A percentile compares a stretch with the other conserved stretches of the same genome.
Conservation (phyloP, 2,113 vertebrate genomes). For the Corvus moneduloides region DNA sequence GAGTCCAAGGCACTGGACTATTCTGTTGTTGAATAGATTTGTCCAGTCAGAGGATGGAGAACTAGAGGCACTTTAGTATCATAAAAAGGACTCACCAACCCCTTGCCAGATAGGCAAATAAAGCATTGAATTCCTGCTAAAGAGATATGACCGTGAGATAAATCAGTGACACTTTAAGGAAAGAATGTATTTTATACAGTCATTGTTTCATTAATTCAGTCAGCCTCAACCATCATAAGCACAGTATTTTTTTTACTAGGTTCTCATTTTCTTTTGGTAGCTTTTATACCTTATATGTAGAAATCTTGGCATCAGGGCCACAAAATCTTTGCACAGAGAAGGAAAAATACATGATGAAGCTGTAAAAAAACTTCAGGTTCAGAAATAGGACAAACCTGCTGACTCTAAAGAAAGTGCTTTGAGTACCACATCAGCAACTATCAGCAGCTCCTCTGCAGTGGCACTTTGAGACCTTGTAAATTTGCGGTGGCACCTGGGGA, state of each 20-base stretch:
- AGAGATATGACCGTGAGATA: neutral
- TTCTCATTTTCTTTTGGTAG: neutral
- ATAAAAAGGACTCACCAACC: neutral
- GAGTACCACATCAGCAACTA: neutral
- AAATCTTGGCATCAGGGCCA: neutral
- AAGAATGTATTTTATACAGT: neutral
- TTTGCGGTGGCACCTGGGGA: neutral
- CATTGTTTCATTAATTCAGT: neutral
- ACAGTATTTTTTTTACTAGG: neutral
- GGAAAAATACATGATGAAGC: neutral
- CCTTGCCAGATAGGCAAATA: neutral
- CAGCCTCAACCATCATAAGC: neutral
- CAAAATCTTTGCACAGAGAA: neutral
- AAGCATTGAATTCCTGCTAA: neutral
- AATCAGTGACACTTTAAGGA: neutral
- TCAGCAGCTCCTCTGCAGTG: conserved; percentile 16
- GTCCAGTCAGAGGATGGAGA: neutral
- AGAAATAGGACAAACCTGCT: conserved; percentile 2
- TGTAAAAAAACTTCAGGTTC: neutral
- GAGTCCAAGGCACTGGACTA: neutral
- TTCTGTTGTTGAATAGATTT: neutral
- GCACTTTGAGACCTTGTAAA: neutral
- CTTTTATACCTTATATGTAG: neutral
- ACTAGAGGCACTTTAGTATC: neutral
- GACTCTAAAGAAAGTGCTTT: conserved; percentile 11